Base-by-base conservation (phyloP, 2,888 invertebrate genomes). In the Brachyptera putata region DNA sequence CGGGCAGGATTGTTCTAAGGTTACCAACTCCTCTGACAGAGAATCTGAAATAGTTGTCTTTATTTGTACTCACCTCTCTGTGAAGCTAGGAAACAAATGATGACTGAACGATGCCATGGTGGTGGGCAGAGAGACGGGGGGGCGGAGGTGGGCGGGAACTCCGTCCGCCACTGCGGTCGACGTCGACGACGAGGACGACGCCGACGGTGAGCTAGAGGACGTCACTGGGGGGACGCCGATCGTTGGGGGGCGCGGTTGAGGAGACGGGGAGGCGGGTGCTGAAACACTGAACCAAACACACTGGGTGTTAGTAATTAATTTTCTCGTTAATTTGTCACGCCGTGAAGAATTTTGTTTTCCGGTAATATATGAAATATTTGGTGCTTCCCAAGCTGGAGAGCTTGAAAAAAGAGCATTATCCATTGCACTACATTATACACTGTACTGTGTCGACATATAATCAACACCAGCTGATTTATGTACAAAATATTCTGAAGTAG, bases 61-160 rank as follows among this genome's bases (percentile, higher is more conserved):
- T n/a, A n/a, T n/a, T 37, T n/a, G 68, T 4, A 68, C 80, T 78
- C 69, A 81, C 81, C 77, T 77, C 66, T 81, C 80, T 61, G 75
- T 77, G 66, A 82, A 82, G 68, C 69, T 74, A 34, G 85, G 84
- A 73, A 87, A 87, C 14, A 68, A 65, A 14, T 65, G 65, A 50
- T 68, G 67, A 34, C 63, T 60, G 65, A 67, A 68, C 25, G 66
- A 64, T n/a, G 64, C 55, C 39, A 62, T 66, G 30, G 65, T 62
- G 30, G 63, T 66, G 43, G 63, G 57, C 39, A 62, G 34, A 9
- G 56, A 46, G 49, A 56, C 34, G 24, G 62, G 50, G 7, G 62
- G 30, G 3, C 64, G 57, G 37, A 62, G 43, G 9, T 58, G 37
- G 7, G 24, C 57, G n/a, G 62, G 57, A 48, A 63, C 64, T 46